These are phyloP conservation scores for Trachelus tabidus DNA, from an alignment of 2,888 invertebrate species.

Conservation along the genomic window DNA sequence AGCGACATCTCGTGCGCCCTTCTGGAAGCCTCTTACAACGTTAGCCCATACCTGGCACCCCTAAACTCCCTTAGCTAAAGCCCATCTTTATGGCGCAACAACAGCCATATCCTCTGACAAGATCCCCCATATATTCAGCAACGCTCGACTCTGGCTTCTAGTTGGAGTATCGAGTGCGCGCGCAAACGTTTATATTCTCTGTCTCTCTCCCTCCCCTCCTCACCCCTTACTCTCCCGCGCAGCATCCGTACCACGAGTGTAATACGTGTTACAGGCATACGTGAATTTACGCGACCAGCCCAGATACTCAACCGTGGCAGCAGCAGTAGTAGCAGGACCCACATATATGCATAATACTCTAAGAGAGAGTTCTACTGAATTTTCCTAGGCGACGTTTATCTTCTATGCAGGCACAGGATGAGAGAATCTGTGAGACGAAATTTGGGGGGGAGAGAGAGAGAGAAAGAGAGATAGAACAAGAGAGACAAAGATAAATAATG, in stretches of 20 bases:
- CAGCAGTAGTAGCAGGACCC: neutral
- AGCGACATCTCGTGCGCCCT: neutral
- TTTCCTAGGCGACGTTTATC: neutral
- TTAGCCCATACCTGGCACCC: neutral
- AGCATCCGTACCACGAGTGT: neutral
- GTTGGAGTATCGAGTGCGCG: slow-evolving; percentile 21
- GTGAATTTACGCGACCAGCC: neutral
- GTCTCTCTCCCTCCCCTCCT: slow-evolving; percentile 21
- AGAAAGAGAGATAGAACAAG: neutral
- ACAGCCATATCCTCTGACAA: slow-evolving; percentile 33
- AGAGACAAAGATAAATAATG: neutral
- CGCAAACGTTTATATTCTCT: slow-evolving; percentile 23
- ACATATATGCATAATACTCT: neutral
- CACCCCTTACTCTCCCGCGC: slow-evolving; percentile 1
- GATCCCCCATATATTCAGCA: slow-evolving; percentile 24
- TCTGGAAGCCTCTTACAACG: neutral
- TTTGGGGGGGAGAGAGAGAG: neutral
- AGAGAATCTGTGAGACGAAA: neutral
- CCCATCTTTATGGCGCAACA: slow-evolving; percentile 51
- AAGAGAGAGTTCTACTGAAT: neutral
- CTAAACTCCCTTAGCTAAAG: slow-evolving; percentile 24
- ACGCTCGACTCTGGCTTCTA: neutral
- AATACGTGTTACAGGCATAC: neutral
- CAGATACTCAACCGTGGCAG: neutral
- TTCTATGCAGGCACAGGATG: neutral